Percentiles rank a stretch among this genome's conserved stretches.
Conservation (phyloP, 37 sponge, comb jelly and placozoan species). For the Agelas oroides region DNA sequence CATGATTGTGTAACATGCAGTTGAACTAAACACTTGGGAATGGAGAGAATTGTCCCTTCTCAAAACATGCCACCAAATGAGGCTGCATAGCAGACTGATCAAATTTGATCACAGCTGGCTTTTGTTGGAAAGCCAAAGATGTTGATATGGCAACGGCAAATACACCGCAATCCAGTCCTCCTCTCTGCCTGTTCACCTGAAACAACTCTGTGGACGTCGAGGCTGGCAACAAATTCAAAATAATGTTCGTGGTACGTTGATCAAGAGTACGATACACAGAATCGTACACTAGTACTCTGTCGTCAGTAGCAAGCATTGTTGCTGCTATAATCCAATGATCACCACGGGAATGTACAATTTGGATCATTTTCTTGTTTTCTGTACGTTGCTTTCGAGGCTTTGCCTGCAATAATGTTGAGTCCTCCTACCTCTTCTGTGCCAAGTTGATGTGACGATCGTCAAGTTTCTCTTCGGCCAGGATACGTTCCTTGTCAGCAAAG, state of each 20-base stretch:
- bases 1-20: too few species aligned
- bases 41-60: constrained; percentile 4
- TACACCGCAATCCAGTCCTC: constrained; percentile 11
- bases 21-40: constrained; percentile 12
- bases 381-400: neutral
- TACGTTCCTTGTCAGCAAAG: constrained; percentile 19
- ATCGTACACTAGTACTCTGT: too few species aligned
- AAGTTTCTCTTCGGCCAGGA: constrained; percentile 22
- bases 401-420: constrained; percentile 13
- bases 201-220: too few species aligned
- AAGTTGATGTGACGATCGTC: constrained; percentile 30
- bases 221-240: neutral
- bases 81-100: constrained; percentile 35
- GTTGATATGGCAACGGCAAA: constrained; percentile 44
- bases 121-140: constrained; percentile 32
- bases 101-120: constrained; percentile 21
- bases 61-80: constrained; percentile 56
- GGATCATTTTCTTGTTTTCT: too few species aligned
- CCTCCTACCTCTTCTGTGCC: constrained; percentile 30
- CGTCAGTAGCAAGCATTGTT: too few species aligned
- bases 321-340: too few species aligned
- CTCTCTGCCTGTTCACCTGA: neutral
- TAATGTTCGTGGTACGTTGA: too few species aligned
- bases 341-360: too few species aligned
- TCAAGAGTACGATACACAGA: too few species aligned